phyloP scores from a whole-genome alignment of 2,888 invertebrate species.

The Brenthis ino region DNA sequence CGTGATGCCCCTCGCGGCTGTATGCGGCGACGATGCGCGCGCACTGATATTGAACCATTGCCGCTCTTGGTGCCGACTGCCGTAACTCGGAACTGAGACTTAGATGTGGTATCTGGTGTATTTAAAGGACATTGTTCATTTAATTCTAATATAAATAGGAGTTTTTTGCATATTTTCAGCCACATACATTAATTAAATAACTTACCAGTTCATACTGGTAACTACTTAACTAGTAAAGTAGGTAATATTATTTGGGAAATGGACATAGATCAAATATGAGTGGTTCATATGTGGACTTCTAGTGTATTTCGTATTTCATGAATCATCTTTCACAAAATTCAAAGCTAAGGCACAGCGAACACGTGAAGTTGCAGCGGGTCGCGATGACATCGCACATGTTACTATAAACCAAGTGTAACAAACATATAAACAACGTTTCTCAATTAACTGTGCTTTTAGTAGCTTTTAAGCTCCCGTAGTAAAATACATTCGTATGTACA shows the following conservation, averaged over 20 bases:
- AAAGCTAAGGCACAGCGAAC: constrained; percentile 26
- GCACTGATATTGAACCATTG: constrained; percentile 66
- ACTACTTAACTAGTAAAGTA: too few species aligned
- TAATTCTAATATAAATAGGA: background rate
- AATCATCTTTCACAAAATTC: constrained; percentile 13
- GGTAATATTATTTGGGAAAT: background rate
- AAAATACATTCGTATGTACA: too few species aligned
- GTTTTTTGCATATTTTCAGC: background rate
- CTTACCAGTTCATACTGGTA: too few species aligned
- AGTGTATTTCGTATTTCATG: background rate
- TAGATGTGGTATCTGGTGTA: constrained; percentile 5
- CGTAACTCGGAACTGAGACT: constrained; percentile 32
- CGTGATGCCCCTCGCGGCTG: constrained; percentile 37
- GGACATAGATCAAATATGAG: background rate
- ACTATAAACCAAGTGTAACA: constrained; percentile 17
- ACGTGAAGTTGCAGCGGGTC: constrained; percentile 29
- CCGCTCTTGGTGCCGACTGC: constrained; percentile 40
- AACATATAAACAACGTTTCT: background rate
- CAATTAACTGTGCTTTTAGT: constrained; percentile 9
- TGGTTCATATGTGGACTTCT: background rate
- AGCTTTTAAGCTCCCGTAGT: constrained; percentile 24
- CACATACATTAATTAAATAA: too few species aligned
- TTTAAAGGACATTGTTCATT: background rate
- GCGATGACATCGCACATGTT: constrained; percentile 15
- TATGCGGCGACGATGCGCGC: constrained; percentile 62